Conservation (phyloP, 2,888 invertebrate species). For the Druceiella hillmani region DNA sequence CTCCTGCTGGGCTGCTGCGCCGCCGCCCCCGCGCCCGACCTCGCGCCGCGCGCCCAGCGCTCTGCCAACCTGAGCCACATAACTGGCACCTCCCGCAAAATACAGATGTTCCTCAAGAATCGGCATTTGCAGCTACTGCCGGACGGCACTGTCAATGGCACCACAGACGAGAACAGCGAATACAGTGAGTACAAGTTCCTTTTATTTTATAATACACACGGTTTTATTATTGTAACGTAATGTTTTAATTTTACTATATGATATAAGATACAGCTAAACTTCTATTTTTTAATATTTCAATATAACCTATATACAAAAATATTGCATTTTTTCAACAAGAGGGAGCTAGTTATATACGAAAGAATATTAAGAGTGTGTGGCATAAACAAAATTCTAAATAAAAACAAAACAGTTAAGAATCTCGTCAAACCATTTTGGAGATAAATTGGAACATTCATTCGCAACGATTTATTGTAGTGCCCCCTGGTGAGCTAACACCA, state of each 20-base stretch:
- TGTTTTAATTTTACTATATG: slow-evolving; percentile 1
- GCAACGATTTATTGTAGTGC: too few species aligned
- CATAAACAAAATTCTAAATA: too few species aligned
- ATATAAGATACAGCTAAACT: too few species aligned
- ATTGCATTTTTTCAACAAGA: too few species aligned
- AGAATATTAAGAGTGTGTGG: too few species aligned
- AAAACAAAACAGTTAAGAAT: too few species aligned
- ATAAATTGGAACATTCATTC: too few species aligned
- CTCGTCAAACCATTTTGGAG: too few species aligned
- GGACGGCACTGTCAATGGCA: slow-evolving; percentile 82
- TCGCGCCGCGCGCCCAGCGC: slow-evolving; percentile 62
- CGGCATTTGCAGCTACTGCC: slow-evolving; percentile 76
- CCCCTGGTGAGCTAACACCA: too few species aligned
- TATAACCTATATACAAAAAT: too few species aligned
- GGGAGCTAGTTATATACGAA: too few species aligned
- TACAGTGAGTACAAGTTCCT: slow-evolving; percentile 64
- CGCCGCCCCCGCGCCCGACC: slow-evolving; percentile 39
- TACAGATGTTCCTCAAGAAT: slow-evolving; percentile 81
- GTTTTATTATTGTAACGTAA: not conserved
- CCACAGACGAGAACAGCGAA: slow-evolving; percentile 71
- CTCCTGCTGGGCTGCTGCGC: slow-evolving; percentile 38
- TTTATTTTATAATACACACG: not conserved
- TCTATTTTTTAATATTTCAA: too few species aligned
- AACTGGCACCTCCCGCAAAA: slow-evolving; percentile 72
- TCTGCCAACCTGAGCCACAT: slow-evolving; percentile 77